phyloP scores from a whole-genome alignment of 2,888 invertebrate species.

The Phyto melanocephala region DNA sequence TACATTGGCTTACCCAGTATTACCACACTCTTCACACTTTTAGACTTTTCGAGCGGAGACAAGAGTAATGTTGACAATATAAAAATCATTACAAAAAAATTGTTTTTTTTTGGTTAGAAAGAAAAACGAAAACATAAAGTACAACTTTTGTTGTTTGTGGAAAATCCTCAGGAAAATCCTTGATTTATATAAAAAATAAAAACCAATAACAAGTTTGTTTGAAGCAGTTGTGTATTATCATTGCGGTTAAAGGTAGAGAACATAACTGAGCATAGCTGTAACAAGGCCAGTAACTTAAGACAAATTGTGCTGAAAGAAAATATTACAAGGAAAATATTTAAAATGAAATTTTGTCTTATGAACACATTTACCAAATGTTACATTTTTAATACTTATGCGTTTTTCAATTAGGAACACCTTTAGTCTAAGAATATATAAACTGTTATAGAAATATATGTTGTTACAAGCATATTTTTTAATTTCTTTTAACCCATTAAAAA shows the following conservation, averaged over 20 bases:
- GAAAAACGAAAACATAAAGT: no score
- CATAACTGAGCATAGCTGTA: not conserved
- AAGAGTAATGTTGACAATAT: not conserved
- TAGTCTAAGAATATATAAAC: no score
- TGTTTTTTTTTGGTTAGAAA: no score
- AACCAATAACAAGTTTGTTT: no score
- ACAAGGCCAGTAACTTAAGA: constrained; percentile 11
- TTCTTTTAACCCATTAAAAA: no score
- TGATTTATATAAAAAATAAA: no score
- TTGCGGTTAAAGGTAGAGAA: not conserved
- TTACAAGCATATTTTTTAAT: no score
- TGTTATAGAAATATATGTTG: no score
- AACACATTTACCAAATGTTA: no score
- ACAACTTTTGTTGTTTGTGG: no score
- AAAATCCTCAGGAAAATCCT: no score
- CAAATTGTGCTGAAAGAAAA: constrained; percentile 3
- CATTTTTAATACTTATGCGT: not conserved
- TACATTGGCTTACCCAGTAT: constrained; percentile 27
- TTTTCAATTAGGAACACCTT: not conserved
- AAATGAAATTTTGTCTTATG: no score
- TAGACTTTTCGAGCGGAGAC: not conserved
- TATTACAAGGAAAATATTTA: constrained; percentile 9
- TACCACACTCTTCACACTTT: constrained; percentile 11
- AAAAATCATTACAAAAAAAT: not conserved
- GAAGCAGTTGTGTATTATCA: not conserved